Conservation (phyloP, 2,113 vertebrate species). For the Anolis sagrei region DNA sequence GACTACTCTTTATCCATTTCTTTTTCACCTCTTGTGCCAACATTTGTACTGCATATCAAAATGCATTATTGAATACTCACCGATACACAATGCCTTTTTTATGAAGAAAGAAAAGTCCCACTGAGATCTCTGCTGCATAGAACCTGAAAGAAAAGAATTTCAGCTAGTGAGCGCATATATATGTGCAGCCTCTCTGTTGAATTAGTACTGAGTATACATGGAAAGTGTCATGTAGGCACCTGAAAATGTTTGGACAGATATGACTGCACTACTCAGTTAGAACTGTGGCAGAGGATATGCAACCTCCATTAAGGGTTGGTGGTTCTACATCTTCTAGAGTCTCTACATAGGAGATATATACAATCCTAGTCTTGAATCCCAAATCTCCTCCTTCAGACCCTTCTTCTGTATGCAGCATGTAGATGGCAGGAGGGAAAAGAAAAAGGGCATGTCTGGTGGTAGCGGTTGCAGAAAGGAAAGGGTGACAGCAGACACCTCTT, state of each 20-base stretch:
- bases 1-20: neutral
- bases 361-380: too few relatives aligned
- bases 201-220: neutral
- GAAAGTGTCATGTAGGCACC: neutral
- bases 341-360: too few relatives aligned
- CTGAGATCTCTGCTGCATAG: constrained; percentile 85
- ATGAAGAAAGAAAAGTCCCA: constrained; percentile 84
- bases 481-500: too few relatives aligned
- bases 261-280: neutral
- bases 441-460: too few relatives aligned
- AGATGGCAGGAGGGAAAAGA: too few relatives aligned
- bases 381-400: too few relatives aligned
- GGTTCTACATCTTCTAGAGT: neutral
- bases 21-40: neutral
- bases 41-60: neutral
- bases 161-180: neutral
- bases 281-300: neutral
- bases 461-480: too few relatives aligned
- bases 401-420: too few relatives aligned
- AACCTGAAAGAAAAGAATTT: constrained; percentile 72
- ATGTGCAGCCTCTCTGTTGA: neutral
- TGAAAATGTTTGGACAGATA: neutral
- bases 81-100: constrained; percentile 92
- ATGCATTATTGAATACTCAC: constrained; percentile 70
- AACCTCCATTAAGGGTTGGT: neutral